Evolutionary conservation across 2,797 vertebrate genomes (phyloP), one percentile per base, ranked within the genome.

Genomic region (Halcyon leucocephala): DNA sequence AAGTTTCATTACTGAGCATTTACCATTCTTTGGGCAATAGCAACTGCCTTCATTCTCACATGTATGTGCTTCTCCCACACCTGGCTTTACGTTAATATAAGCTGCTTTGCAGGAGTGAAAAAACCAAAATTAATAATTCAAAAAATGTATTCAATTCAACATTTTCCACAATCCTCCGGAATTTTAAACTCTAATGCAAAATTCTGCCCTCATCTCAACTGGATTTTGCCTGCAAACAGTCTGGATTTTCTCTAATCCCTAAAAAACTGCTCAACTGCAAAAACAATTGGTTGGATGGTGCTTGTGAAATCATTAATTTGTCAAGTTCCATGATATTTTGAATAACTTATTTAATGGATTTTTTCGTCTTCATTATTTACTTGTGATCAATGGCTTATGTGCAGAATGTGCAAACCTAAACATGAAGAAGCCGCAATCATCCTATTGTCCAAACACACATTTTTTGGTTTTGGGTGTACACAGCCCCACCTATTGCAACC

Each of bases 341-440:
- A 80, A 69, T 82, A 90, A 86, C 18, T 85, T 69, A 60, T 77
- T 94, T 87, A 94, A 95, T 86, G 72, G 52, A 81, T 91, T 85
- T 82, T 79, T 83, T 90, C 73, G 55, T 37, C 29, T 66, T 72
- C 70, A 64, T 91, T 58, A 90, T 87, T 93, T 90, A 39, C 60
- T 82, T 67, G 64, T 55, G 73, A 89, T 91, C 90, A 72, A 86
- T 81, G 66, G 46, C 64, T 86, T 81, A 49, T 44, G 42, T 19
- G 46, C 79, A 87, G 78, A 94, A 91, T 85, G 69, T 76, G 84
- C 72, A 90, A 93, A 92, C 62, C 71, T 86, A 93, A 95, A 92
- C 29, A 71, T 37, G 93, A 96, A 90, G 35, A 54, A 76, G 69
- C 37, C 51, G 74, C 7, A 16, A 62, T 61, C 66, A 79, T 52